Evolutionary conservation across 2,113 vertebrate genomes (phyloP), one percentile per base, ranked within the genome.

Genomic region (Hippocampus abdominalis): DNA sequence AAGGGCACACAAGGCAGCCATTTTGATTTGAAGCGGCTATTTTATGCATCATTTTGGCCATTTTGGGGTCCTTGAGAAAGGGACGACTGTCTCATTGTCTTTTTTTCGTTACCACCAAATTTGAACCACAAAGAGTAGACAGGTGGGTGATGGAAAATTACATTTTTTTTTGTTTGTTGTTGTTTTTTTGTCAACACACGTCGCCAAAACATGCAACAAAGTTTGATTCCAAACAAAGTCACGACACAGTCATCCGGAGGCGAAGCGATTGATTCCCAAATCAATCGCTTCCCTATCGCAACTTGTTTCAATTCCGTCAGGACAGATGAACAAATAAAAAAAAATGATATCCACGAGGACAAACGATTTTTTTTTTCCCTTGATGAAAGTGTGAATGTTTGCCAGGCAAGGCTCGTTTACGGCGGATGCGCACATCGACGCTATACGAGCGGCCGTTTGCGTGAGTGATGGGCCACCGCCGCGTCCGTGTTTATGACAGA

Each of bases 401-500:
- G 1, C 8, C 63, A 18, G 40, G 16, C 6, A 46, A 27, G 13
- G 63, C 63, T 64, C 27, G 63, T 46, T 42, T 64, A 59, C 56
- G 25, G 56, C 23, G 25, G 25, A 57, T 25, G 21, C 54, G 2
- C 4, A 4, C 4, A 57, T 54, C 2, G n/a, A 59, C 56, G 7
- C 13, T 59, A 44, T 64, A 44, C 42, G 39, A 64, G 20, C 39
- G n/a, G 40, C 23, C n/a, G 9, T 46, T 18, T 46, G 63, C 40
- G 18, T 64, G 63, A 64, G 25, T 64, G 63, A 64, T 64, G 63
- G n/a, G 13, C 16, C n/a, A 23, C 42, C 8, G 42, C 40, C 42
- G 12, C 11, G 27, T 60, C 12, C 27, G 13, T 64, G 63, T 64
- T 64, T 64, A 64, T 64, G 63, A 64, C 63, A 46, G 42, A 64